These are phyloP conservation scores for Periophthalmodon schlosseri DNA, from an alignment of 2,113 vertebrate species.

Conservation along the genomic window DNA sequence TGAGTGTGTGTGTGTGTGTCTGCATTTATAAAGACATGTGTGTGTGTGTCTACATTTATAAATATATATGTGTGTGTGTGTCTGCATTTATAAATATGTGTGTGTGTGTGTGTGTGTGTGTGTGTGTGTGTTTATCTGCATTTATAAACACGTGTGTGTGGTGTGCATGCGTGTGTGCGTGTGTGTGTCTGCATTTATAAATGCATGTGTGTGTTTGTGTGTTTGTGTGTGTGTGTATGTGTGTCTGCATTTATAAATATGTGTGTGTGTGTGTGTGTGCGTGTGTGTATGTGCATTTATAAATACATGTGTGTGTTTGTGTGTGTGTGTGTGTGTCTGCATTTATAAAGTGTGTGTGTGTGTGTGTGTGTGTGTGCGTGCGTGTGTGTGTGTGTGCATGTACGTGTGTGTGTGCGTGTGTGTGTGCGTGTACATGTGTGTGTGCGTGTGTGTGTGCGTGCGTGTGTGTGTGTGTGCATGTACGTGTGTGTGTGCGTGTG, in stretches of 20 bases:
- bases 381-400: not conserved
- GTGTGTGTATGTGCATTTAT: constrained; percentile 9
- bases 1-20: not conserved
- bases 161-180: too few species aligned
- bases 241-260: too few species aligned
- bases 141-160: not conserved
- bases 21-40: not conserved
- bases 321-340: not conserved
- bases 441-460: not conserved
- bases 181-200: too few species aligned
- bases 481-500: too few species aligned
- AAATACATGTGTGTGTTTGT: not conserved
- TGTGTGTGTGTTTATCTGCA: too few species aligned
- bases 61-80: not conserved
- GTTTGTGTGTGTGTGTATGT: constrained; percentile 8
- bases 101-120: too few species aligned
- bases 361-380: too few species aligned
- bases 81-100: too few species aligned
- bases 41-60: not conserved
- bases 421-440: not conserved
- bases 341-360: not conserved
- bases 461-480: not conserved
- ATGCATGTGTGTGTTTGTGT: not conserved
- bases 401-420: too few species aligned
- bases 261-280: not conserved